These are phyloP conservation scores for Lissocephala sabroskyi DNA, from an alignment of 2,888 invertebrate genomes.

Conservation along the genomic window DNA sequence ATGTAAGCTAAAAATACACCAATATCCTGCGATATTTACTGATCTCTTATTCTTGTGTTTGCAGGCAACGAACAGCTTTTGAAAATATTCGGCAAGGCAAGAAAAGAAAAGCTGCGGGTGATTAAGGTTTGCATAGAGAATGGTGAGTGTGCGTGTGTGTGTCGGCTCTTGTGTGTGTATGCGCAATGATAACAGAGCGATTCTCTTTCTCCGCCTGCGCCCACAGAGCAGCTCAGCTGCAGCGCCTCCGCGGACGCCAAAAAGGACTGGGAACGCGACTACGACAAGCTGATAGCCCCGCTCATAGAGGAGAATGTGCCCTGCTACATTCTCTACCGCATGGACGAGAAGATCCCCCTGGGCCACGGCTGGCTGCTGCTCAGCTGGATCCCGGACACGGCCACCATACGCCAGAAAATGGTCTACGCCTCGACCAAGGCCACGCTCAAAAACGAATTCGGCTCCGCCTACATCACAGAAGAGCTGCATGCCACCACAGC, in stretches of 20 bases:
- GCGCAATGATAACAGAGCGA: slow-evolving; percentile 1
- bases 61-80: slow-evolving; percentile 87
- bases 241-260: slow-evolving; percentile 79
- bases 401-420: slow-evolving; percentile 93
- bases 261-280: slow-evolving; percentile 89
- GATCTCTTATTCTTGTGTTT: slow-evolving; percentile 1
- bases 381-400: slow-evolving; percentile 95
- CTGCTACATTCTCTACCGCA: slow-evolving; percentile 90
- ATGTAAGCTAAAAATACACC: slow-evolving; percentile 75
- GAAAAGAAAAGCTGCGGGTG: slow-evolving; percentile 82
- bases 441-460: slow-evolving; percentile 96
- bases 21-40: no score
- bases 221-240: slow-evolving; percentile 82
- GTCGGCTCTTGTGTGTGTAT: not conserved
- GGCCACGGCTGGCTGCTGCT: slow-evolving; percentile 95
- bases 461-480: slow-evolving; percentile 92
- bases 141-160: slow-evolving; percentile 75
- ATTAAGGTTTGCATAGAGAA: slow-evolving; percentile 90
- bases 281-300: slow-evolving; percentile 81
- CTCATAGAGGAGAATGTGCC: slow-evolving; percentile 86
- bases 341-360: slow-evolving; percentile 83
- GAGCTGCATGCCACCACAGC: slow-evolving; percentile 92
- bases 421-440: slow-evolving; percentile 98
- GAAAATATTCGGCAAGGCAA: slow-evolving; percentile 86
- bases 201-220: not conserved